Base-by-base conservation (phyloP, 92 coral and sea anemone species). In the Epizoanthus ramosus region DNA sequence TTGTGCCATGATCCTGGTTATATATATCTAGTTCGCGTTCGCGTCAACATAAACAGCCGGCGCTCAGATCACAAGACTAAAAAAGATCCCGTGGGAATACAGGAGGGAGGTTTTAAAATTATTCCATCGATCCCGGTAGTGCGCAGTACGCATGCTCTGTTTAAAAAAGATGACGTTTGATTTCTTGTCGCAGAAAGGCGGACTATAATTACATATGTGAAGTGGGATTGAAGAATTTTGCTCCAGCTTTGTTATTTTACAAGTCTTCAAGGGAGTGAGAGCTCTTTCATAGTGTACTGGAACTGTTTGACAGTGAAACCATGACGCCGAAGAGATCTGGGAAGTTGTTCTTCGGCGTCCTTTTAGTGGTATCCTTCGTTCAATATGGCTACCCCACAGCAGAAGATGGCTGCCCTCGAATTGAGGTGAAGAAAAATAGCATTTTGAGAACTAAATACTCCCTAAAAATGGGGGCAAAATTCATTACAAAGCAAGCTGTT, bases 251-350 rank as follows among this genome's bases (percentile, higher is more conserved):
- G n/a, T 16, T 39, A 6, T 19, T 18, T 35, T 21, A 77, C 39
- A 41, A 17, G 41, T 24, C 17, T 21, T 77, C 14, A 60, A 21
- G 25, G 12, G 2, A 15, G 71, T 31, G 37, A 61, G 9, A 61
- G 12, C 7, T 21, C 3, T 41, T 17, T 28, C 28, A 47, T 52
- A 61, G 71, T 41, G 71, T 41, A 10, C 14, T 19, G 18, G 47
- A 60, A 37, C 28, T 37, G 19, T 19, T 14, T 57, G 9, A 25
- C 43, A 28, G 71, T 67, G 47, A 16, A 60, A 59, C 28, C 17
- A 77, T 77, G 82, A 61, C 82, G 82, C 82, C 82, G 70, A 77
- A 77, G 82, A 77, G 69, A 39, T 77, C 45, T 4, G 28, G 39
- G 24, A 41, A 19, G 33, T 13, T 61, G 82, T 14, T 60, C 82